Percentiles rank a stretch among this genome's conserved stretches.
phyloP scores from a whole-genome alignment of 2,797 vertebrate species.

The Danio kyathit region DNA sequence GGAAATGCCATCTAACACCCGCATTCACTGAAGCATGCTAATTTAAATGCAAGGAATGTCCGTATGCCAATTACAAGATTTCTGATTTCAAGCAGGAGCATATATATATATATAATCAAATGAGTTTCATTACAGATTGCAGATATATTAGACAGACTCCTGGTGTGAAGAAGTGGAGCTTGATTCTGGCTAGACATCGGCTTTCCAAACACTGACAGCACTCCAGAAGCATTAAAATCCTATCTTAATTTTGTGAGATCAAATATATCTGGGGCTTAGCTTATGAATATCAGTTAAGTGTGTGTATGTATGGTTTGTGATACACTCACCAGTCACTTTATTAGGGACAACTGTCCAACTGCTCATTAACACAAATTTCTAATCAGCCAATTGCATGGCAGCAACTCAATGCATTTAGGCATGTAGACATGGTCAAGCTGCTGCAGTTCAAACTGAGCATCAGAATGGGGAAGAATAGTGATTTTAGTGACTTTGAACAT shows the following conservation, averaged over 20 bases:
- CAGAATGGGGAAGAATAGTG: no score
- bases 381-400: no score
- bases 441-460: no score
- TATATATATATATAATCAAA: background rate
- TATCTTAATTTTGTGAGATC: background rate
- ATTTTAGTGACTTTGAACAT: no score
- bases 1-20: constrained; percentile 16
- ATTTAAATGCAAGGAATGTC: constrained; percentile 33
- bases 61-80: constrained; percentile 29
- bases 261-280: background rate
- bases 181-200: background rate
- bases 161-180: constrained; percentile 19
- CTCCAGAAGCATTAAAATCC: constrained; percentile 10
- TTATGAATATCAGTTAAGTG: background rate
- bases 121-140: constrained; percentile 12
- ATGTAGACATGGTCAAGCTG: no score
- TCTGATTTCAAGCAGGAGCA: constrained; percentile 2
- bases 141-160: constrained; percentile 19
- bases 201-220: background rate
- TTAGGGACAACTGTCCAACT: no score
- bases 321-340: no score
- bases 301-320: background rate
- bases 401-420: no score
- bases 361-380: no score
- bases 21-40: constrained; percentile 3